These are phyloP conservation scores for Hydriomena furcata DNA, from an alignment of 2,888 invertebrate genomes.

Conservation along the genomic window DNA sequence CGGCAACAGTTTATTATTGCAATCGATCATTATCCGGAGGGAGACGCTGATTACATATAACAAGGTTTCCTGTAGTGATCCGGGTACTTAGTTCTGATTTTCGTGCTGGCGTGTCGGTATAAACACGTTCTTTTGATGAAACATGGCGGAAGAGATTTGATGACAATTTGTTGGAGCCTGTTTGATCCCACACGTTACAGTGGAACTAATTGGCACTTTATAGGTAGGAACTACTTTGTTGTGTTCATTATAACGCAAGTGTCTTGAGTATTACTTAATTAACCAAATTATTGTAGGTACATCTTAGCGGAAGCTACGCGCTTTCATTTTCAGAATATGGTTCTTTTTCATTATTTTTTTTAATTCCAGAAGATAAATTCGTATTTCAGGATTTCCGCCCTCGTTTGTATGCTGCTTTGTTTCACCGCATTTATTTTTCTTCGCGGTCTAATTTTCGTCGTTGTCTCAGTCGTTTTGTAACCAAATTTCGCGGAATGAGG, in stretches of 20 bases:
- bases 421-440: constrained; percentile 79
- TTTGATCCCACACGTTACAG: too few relatives aligned
- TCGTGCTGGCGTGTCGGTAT: too few relatives aligned
- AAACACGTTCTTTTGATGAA: too few relatives aligned
- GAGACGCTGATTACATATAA: constrained; percentile 39
- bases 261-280: too few relatives aligned
- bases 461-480: constrained; percentile 79
- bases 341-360: background rate
- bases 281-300: too few relatives aligned
- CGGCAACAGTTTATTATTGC: constrained; percentile 60
- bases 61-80: background rate
- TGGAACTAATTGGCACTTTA: too few relatives aligned
- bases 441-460: constrained; percentile 80
- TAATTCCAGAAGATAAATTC: constrained; percentile 6
- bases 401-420: constrained; percentile 78
- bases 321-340: too few relatives aligned
- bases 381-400: constrained; percentile 35
- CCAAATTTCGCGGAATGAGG: constrained; percentile 78
- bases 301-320: too few relatives aligned
- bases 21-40: constrained; percentile 58
- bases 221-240: too few relatives aligned
- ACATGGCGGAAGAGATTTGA: too few relatives aligned
- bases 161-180: too few relatives aligned
- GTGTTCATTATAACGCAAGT: too few relatives aligned
- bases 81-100: background rate